These are phyloP conservation scores for Erpetoichthys calabaricus DNA, from an alignment of 2,797 vertebrate species.

Conservation along the genomic window DNA sequence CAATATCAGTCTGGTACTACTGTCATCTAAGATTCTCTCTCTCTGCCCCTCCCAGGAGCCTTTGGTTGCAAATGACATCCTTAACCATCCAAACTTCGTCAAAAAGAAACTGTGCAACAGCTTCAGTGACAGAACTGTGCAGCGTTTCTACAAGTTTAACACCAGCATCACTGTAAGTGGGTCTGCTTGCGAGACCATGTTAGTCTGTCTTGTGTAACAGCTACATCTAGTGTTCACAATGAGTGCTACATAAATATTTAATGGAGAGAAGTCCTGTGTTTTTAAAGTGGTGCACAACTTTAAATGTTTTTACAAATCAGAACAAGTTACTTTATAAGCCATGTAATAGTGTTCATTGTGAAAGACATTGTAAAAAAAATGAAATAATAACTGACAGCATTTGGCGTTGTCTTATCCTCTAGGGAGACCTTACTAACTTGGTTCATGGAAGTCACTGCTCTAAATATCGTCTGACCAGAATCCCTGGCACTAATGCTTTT, in stretches of 20 bases:
- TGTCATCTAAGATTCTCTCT: not conserved
- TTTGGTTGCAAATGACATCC: conserved; percentile 89
- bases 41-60: conserved; percentile 58
- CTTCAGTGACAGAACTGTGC: conserved; percentile 93
- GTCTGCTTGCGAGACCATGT: not conserved
- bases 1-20: not conserved
- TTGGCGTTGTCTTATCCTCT: not conserved
- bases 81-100: conserved; percentile 95
- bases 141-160: conserved; percentile 96
- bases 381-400: not conserved
- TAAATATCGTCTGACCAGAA: conserved; percentile 80
- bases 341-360: too few species aligned
- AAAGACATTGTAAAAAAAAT: too few species aligned
- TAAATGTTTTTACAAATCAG: too few species aligned
- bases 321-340: not conserved
- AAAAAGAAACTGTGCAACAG: conserved; percentile 95
- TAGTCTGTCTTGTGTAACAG: not conserved
- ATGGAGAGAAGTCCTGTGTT: too few species aligned
- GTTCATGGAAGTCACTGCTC: conserved; percentile 95
- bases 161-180: conserved; percentile 75
- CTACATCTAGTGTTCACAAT: not conserved
- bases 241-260: too few species aligned
- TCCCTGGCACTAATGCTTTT: conserved; percentile 89
- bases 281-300: too few species aligned
- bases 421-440: conserved; percentile 95